These are phyloP conservation scores for Eupithecia tripunctaria DNA, from an alignment of 2,888 invertebrate genomes.

Conservation along the genomic window DNA sequence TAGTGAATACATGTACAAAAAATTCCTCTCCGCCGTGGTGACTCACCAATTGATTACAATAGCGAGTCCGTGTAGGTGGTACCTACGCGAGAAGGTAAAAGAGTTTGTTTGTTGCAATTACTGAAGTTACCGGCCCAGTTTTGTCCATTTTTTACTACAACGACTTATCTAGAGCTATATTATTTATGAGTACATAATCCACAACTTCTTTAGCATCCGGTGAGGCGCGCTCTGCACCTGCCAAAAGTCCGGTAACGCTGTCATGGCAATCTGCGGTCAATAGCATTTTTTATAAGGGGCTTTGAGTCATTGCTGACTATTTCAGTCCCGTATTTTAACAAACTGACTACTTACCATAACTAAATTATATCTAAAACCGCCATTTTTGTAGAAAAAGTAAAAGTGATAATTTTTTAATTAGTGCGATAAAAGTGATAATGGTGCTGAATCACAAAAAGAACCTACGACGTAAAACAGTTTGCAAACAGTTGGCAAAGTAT, in stretches of 20 bases:
- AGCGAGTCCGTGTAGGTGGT: no score
- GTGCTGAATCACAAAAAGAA: not conserved
- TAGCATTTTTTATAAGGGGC: no score
- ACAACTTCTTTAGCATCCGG: not conserved
- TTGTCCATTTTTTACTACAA: not conserved
- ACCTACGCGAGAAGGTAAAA: not conserved
- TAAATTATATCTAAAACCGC: not conserved
- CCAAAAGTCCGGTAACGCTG: no score
- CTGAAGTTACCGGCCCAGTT: not conserved
- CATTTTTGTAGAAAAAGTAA: not conserved
- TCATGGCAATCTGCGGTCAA: no score
- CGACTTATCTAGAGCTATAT: not conserved
- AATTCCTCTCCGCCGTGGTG: not conserved
- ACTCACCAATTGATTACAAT: no score
- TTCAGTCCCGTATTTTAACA: no score
- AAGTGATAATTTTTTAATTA: not conserved
- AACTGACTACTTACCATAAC: no score
- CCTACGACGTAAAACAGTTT: no score
- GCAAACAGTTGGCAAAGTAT: no score
- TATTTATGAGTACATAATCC: not conserved
- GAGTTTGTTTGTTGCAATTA: not conserved
- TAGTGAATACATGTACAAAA: not conserved
- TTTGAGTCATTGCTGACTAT: no score
- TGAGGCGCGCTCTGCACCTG: no score
- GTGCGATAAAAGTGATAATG: not conserved